Base-by-base conservation (phyloP, 2,888 invertebrate genomes). In the Drosophila planitibia region DNA sequence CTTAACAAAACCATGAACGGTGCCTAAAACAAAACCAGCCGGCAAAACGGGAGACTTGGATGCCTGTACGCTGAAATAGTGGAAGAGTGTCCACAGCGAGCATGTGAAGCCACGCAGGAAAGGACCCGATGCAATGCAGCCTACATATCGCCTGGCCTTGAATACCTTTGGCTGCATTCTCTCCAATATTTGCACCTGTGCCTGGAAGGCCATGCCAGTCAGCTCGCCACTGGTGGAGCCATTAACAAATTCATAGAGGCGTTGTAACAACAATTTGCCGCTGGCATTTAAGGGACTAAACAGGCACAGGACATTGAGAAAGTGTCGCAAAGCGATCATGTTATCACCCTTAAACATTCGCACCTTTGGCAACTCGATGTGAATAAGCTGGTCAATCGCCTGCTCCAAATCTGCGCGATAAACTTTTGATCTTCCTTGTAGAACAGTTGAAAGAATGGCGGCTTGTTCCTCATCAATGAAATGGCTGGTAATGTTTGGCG, bases 71-170 rank as follows among this genome's bases (percentile, higher is more conserved):
- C 97, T 97, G 49, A 99, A 93, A 37, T 96, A 96, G 92, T 99
- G 99, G 91, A 98, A 99, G 85, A 98, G 93, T 14, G 96, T 96
- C 99, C 99, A 99, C 51, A 99, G 94, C 0, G 98, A 96, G 93
- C 99, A 99, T 2, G 98, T 97, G 93, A 98, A 99, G 4, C 98
- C 98, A 57, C 99, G 94, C 89, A 95, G 96, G 2, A 73, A 66
- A 0, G 95, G 93, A 63, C 95, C 94, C 86, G 97, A 97, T 14
- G 98, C 97, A 85, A 94, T 95, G 91, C 99, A 99, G 9, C 96
- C 96, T 39, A 96, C 93, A 95, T 97, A 98, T 7, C 94, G 93
- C 95, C 95, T 80, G 94, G 94, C 98, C 97, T 98, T 89, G 47
- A 87, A 85, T 0, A 85, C 49, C 14, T 53, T 61, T 39, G 76